Evolutionary conservation across 2,113 vertebrate genomes (phyloP).

Genomic region (Porphyrio hochstetteri): DNA sequence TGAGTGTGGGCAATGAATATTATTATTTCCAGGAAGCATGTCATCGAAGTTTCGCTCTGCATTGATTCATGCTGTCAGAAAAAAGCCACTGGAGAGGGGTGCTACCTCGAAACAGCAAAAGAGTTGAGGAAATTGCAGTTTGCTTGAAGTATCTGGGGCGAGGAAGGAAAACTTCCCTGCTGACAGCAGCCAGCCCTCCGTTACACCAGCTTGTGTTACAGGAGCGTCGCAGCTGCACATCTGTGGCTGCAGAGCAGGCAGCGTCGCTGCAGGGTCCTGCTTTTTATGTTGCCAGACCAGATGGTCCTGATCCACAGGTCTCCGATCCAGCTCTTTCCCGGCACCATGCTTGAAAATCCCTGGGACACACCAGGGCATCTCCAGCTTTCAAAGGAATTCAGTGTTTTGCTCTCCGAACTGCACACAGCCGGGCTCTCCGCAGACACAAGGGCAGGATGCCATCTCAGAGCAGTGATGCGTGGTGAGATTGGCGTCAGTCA

Average conservation of each 20-base stretch:
- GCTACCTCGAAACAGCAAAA: not conserved
- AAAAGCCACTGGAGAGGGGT: not conserved
- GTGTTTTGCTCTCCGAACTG: not conserved
- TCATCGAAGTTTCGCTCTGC: not conserved
- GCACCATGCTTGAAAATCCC: not conserved
- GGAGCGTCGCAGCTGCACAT: not conserved
- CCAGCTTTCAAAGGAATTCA: not conserved
- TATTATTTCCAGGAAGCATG: not conserved
- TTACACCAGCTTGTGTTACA: not conserved
- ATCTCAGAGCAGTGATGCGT: not conserved
- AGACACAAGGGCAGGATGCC: not conserved
- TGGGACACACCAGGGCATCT: not conserved
- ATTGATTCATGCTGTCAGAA: not conserved
- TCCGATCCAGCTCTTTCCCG: not conserved
- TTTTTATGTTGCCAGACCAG: not conserved
- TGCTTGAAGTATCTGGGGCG: not conserved
- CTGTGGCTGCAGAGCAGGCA: not conserved
- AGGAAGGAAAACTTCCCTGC: not conserved
- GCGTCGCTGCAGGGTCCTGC: not conserved
- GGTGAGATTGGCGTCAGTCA: fast-evolving
- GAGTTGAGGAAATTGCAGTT: not conserved
- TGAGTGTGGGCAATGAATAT: not conserved
- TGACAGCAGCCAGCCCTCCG: not conserved
- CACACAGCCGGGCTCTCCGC: not conserved
- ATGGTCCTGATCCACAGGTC: not conserved